phyloP scores from a whole-genome alignment of 2,888 invertebrate genomes.

The Drosophila eohydei region DNA sequence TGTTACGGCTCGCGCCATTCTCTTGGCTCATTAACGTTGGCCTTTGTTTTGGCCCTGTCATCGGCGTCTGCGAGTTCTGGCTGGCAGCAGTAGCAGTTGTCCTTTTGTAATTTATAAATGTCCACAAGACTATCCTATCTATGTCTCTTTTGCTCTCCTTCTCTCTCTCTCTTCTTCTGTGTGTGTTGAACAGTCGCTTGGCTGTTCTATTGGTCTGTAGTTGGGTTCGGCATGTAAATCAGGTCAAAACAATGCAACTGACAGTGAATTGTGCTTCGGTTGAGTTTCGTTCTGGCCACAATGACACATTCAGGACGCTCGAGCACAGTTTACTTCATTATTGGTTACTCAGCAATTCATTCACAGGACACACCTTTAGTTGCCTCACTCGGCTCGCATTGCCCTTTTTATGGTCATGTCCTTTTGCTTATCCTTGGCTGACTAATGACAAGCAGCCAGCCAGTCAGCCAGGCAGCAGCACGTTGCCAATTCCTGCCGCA shows the following conservation, averaged over 20 bases:
- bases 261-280: constrained; percentile 80
- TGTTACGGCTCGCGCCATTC: constrained; percentile 78
- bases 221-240: constrained; percentile 81
- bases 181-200: constrained; percentile 35
- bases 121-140: constrained; percentile 42
- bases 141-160: not conserved
- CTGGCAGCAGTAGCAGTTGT: constrained; percentile 51
- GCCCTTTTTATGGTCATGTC: constrained; percentile 78
- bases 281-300: constrained; percentile 61
- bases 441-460: constrained; percentile 73
- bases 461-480: constrained; percentile 26
- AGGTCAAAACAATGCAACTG: constrained; percentile 84
- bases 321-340: constrained; percentile 77
- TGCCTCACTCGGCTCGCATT: constrained; percentile 49
- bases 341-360: constrained; percentile 83
- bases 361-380: constrained; percentile 77
- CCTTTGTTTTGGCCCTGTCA: constrained; percentile 80
- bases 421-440: constrained; percentile 78
- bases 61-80: constrained; percentile 42
- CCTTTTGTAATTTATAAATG: constrained; percentile 80
- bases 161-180: not conserved
- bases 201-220: constrained; percentile 44
- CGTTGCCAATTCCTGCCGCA: constrained; percentile 62
- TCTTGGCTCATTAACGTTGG: constrained; percentile 81
- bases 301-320: constrained; percentile 67